Evolutionary conservation across 2,888 invertebrate genomes (phyloP).

Genomic region (Drosophila dives): DNA sequence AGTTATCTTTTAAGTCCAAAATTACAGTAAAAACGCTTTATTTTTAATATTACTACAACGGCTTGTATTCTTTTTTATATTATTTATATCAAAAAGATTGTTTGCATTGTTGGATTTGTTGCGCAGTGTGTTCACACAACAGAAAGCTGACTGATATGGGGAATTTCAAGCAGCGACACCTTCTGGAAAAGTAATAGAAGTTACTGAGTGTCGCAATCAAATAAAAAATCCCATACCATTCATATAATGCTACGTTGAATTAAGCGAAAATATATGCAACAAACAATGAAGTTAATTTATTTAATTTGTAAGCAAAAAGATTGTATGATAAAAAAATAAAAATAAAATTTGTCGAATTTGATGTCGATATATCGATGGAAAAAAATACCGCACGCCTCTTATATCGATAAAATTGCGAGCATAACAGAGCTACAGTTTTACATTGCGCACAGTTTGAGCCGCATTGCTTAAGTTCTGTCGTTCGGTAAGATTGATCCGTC

Average conservation of each 20-base stretch:
- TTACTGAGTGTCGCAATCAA: neutral
- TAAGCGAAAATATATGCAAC: neutral
- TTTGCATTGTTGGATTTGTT: slow-evolving; percentile 19
- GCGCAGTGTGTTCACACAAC: slow-evolving; percentile 6
- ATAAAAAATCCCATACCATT: neutral
- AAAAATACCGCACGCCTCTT: neutral
- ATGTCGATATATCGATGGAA: slow-evolving; percentile 8
- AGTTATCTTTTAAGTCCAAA: slow-evolving; percentile 11
- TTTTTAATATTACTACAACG: neutral
- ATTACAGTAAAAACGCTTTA: slow-evolving; percentile 10
- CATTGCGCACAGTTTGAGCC: slow-evolving; percentile 41
- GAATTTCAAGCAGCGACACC: slow-evolving; percentile 4
- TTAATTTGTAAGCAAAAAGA: neutral
- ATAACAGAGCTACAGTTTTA: slow-evolving; percentile 34
- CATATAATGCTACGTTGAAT: neutral
- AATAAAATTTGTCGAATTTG: slow-evolving; percentile 17
- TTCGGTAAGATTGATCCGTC: slow-evolving; percentile 58
- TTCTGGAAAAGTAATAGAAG: slow-evolving; percentile 2
- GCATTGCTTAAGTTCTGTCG: slow-evolving; percentile 54
- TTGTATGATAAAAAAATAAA: neutral
- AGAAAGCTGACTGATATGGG: slow-evolving; percentile 6
- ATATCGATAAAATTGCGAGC: slow-evolving; percentile 20
- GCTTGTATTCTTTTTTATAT: neutral
- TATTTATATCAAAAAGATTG: neutral
- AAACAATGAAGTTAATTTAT: slow-evolving; percentile 4